A percentile compares a stretch with the other conserved stretches of the same genome.
Evolutionary conservation across 2,888 invertebrate species (phyloP).

Genomic region (Rapana venosa): DNA sequence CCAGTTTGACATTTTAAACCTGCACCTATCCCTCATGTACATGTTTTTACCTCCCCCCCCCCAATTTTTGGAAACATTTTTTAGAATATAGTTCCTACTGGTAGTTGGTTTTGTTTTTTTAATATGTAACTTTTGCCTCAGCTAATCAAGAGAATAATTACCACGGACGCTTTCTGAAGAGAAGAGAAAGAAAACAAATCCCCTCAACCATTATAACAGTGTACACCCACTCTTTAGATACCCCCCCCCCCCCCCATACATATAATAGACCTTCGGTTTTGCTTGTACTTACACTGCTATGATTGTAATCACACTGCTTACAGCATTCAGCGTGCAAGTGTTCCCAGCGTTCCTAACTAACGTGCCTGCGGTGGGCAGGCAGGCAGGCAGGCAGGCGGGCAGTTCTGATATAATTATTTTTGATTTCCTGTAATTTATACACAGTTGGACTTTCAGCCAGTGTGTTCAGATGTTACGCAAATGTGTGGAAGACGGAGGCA

Average conservation of each 20-base stretch:
- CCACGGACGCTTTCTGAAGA: no score
- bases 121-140: no score
- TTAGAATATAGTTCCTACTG: no score
- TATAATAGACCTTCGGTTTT: neutral
- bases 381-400: neutral
- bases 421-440: neutral
- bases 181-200: no score
- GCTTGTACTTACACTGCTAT: neutral
- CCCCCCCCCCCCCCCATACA: neutral
- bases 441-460: neutral
- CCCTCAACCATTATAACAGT: no score
- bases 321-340: neutral
- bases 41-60: no score
- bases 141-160: no score
- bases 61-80: no score
- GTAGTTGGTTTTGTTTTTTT: no score
- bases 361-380: neutral
- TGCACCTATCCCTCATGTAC: no score
- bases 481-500: neutral
- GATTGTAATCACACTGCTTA: neutral
- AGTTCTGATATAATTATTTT: neutral
- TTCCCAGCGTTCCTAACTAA: neutral
- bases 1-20: no score
- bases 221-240: no score
- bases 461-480: neutral